Conservation (phyloP, 2,113 vertebrate species). For the Laticauda colubrina region DNA sequence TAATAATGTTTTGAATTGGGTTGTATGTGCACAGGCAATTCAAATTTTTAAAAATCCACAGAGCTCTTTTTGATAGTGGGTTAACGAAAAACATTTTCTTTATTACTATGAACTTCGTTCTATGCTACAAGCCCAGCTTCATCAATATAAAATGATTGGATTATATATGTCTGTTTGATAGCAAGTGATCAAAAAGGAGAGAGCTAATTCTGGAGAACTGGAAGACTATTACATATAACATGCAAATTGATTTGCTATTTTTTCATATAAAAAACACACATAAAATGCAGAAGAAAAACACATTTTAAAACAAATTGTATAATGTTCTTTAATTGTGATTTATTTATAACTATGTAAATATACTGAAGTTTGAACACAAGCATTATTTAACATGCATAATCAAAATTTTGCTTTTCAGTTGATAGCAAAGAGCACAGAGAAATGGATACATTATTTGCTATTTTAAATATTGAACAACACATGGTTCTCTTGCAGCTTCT, state of each 20-base stretch:
- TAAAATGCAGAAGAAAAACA: slow-evolving; percentile 11
- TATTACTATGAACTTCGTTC: too few relatives aligned
- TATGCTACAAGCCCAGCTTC: not conserved
- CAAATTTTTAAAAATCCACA: not conserved
- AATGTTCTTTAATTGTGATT: slow-evolving; percentile 54
- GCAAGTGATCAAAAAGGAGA: not conserved
- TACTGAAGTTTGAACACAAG: slow-evolving; percentile 36
- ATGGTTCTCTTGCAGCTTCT: slow-evolving; percentile 46
- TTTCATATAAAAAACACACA: not conserved
- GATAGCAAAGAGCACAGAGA: slow-evolving; percentile 36
- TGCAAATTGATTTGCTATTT: not conserved
- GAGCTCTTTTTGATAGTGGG: not conserved
- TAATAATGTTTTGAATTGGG: not conserved
- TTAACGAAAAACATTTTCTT: not conserved
- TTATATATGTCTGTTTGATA: not conserved
- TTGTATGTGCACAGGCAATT: not conserved
- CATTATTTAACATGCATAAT: slow-evolving; percentile 45
- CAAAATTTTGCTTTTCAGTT: slow-evolving; percentile 27
- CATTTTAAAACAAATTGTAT: slow-evolving; percentile 10
- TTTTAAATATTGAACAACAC: slow-evolving; percentile 38
- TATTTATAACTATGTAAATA: slow-evolving; percentile 43
- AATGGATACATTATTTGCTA: slow-evolving; percentile 32
- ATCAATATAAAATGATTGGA: not conserved
- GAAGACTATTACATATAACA: slow-evolving; percentile 17
- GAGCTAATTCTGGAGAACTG: slow-evolving; percentile 15